These are phyloP conservation scores for Glaucopsyche alexis DNA, from an alignment of 2,888 invertebrate genomes.

Conservation along the genomic window DNA sequence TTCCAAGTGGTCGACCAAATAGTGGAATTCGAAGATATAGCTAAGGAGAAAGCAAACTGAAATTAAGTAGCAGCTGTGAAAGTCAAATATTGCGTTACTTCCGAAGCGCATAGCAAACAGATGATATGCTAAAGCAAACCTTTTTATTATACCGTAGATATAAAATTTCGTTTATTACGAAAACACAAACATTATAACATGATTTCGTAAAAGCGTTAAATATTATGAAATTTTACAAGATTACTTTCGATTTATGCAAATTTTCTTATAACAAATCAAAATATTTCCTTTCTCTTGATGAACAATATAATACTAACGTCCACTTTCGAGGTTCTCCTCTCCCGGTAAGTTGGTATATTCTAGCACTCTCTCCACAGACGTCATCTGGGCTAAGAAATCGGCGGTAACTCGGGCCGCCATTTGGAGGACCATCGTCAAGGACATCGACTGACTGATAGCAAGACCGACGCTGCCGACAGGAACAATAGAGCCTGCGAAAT, in stretches of 20 bases:
- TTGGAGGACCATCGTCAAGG: slow-evolving; percentile 80
- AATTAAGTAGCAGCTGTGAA: not conserved
- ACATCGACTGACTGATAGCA: slow-evolving; percentile 83
- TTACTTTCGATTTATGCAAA: not conserved
- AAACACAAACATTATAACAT: too few species aligned
- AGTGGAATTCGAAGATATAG: not conserved
- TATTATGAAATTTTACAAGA: not conserved
- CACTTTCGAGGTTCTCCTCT: slow-evolving; percentile 59
- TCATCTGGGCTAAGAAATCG: slow-evolving; percentile 81
- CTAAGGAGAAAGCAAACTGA: not conserved
- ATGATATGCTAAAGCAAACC: not conserved
- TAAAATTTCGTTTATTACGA: too few species aligned
- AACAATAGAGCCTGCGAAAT: slow-evolving; percentile 50
- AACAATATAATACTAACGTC: slow-evolving; percentile 52
- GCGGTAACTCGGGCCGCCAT: slow-evolving; percentile 93
- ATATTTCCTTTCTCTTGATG: not conserved
- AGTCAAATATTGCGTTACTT: not conserved
- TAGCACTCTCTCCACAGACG: slow-evolving; percentile 88
- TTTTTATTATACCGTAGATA: too few species aligned
- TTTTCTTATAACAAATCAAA: not conserved
- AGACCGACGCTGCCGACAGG: slow-evolving; percentile 81
- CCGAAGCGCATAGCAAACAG: not conserved
- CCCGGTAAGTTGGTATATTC: slow-evolving; percentile 85
- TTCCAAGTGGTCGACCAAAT: not conserved
- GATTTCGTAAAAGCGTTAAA: too few species aligned